Conservation (phyloP, 2,888 invertebrate genomes). For the Anagyrus pseudococci region DNA sequence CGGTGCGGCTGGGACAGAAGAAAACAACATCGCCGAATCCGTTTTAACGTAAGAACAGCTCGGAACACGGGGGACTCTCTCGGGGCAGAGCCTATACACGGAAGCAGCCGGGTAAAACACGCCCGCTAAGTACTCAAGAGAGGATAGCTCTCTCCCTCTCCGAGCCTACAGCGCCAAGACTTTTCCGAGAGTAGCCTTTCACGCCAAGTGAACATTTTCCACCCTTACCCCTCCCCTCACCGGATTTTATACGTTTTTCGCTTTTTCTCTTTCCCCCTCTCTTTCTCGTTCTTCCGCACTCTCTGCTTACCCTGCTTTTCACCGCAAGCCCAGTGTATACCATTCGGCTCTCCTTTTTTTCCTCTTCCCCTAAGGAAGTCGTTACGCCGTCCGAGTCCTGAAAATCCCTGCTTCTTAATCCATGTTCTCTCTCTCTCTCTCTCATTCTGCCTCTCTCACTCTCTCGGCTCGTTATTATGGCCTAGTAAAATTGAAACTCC, state of each 20-base stretch:
- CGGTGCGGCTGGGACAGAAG: no score
- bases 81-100: no score
- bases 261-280: neutral
- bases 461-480: conserved; percentile 14
- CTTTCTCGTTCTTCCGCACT: neutral
- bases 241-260: no score
- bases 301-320: no score
- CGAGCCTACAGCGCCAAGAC: conserved; percentile 10
- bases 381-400: conserved; percentile 13
- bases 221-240: neutral
- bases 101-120: no score
- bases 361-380: conserved; percentile 7
- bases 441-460: conserved; percentile 10
- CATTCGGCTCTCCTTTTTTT: neutral
- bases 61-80: no score
- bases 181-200: conserved; percentile 17
- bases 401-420: neutral
- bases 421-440: neutral
- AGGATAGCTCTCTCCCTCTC: no score
- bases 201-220: conserved; percentile 3
- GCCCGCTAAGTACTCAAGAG: conserved; percentile 20
- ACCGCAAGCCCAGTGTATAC: neutral
- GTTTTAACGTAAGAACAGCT: no score
- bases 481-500: conserved; percentile 26
- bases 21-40: no score